These are phyloP conservation scores for Seira ritae DNA, from an alignment of 2,888 invertebrate species.

Conservation along the genomic window DNA sequence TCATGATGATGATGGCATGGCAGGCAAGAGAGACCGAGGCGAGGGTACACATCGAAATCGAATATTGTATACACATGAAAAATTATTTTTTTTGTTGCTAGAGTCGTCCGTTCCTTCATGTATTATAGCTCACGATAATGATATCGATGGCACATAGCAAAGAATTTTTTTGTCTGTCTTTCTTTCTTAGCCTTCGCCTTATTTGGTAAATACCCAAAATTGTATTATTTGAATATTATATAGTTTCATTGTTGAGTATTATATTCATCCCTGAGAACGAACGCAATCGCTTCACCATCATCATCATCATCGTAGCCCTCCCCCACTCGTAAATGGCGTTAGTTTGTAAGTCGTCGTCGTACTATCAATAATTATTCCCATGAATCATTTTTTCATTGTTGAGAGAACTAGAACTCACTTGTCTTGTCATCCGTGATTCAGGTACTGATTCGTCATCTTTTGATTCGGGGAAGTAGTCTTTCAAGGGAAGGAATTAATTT, in stretches of 20 bases:
- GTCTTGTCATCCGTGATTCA: background rate
- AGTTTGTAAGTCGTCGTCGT: background rate
- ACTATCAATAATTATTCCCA: slow-evolving; percentile 17
- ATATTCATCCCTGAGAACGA: slow-evolving; percentile 15
- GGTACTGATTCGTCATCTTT: slow-evolving; percentile 16
- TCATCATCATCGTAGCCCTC: slow-evolving; percentile 6
- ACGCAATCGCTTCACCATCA: no score
- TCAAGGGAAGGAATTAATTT: background rate
- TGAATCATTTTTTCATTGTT: slow-evolving; percentile 22
- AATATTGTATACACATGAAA: background rate
- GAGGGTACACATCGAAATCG: background rate
- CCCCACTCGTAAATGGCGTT: background rate
- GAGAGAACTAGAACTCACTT: background rate
- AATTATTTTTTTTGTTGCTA: background rate
- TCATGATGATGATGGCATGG: no score
- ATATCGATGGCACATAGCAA: background rate
- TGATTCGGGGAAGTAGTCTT: background rate
- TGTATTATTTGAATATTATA: slow-evolving; percentile 11
- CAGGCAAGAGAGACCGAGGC: no score
- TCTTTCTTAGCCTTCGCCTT: background rate
- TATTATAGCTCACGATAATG: background rate
- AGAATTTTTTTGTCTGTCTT: slow-evolving; percentile 4
- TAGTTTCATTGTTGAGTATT: slow-evolving; percentile 5
- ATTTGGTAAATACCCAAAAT: background rate
- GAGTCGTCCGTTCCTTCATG: background rate